A percentile compares a stretch with the other conserved stretches of the same genome.
phyloP scores from a whole-genome alignment of 2,113 vertebrate species.

The Gobius niger region DNA sequence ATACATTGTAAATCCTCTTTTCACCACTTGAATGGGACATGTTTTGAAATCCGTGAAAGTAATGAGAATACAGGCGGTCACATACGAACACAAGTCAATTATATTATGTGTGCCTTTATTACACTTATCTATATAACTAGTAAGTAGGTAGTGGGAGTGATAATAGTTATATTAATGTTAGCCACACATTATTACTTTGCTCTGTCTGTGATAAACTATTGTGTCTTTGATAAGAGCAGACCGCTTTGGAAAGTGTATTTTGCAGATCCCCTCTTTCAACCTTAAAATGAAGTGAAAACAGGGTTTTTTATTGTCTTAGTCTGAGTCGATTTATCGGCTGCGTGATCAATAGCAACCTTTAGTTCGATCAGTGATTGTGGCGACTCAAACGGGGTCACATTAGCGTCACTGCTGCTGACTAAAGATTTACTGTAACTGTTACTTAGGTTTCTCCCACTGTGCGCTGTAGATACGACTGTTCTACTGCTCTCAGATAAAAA shows the following conservation, averaged over 20 bases:
- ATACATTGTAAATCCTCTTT: too few relatives aligned
- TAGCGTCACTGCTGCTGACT: conserved; percentile 4
- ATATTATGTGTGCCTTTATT: too few relatives aligned
- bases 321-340: not conserved
- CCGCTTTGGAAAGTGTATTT: not conserved
- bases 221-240: not conserved
- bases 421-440: conserved; percentile 4
- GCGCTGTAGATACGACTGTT: not conserved
- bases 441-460: not conserved
- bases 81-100: too few relatives aligned
- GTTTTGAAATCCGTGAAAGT: too few relatives aligned
- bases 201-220: too few relatives aligned
- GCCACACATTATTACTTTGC: too few relatives aligned
- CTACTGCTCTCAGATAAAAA: conserved; percentile 2
- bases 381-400: not conserved
- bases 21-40: too few relatives aligned
- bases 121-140: too few relatives aligned
- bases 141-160: not conserved
- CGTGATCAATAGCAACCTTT: conserved; percentile 7
- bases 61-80: too few relatives aligned
- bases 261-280: not conserved
- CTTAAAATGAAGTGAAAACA: not conserved
- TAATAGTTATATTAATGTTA: not conserved
- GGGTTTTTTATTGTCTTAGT: not conserved
- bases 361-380: not conserved